phyloP scores from a whole-genome alignment of 2,888 invertebrate species.

The Sinopyrophorus schimmeli region DNA sequence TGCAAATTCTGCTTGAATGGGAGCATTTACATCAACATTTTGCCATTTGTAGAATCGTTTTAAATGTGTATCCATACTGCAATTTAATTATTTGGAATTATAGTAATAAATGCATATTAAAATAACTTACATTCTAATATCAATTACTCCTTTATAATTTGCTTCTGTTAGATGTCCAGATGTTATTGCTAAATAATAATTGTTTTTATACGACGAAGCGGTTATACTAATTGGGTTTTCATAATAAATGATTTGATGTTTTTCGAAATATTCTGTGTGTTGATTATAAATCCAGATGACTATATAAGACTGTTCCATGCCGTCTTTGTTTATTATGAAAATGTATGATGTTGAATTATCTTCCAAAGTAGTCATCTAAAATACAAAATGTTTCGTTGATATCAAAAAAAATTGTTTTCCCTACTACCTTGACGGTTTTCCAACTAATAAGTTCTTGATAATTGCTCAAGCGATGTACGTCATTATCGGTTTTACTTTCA shows the following conservation, averaged over 20 bases:
- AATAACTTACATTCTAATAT: constrained; percentile 44
- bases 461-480: neutral
- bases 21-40: constrained; percentile 48
- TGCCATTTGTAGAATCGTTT: constrained; percentile 49
- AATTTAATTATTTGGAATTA: constrained; percentile 19
- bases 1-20: constrained; percentile 51
- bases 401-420: neutral
- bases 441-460: neutral
- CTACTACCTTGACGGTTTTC: neutral
- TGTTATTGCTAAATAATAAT: constrained; percentile 47
- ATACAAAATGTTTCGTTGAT: constrained; percentile 5
- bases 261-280: constrained; percentile 39
- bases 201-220: constrained; percentile 37
- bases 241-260: constrained; percentile 43
- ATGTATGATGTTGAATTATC: constrained; percentile 14
- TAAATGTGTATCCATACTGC: constrained; percentile 40
- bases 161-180: constrained; percentile 45
- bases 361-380: too few species aligned
- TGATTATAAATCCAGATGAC: constrained; percentile 47
- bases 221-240: constrained; percentile 44
- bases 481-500: constrained; percentile 1
- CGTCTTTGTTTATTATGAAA: constrained; percentile 14
- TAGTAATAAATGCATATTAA: neutral
- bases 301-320: constrained; percentile 35
- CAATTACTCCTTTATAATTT: constrained; percentile 45